These are phyloP conservation scores for Pseudomyrmex concolor DNA, from an alignment of 1,140 invertebrate species.

Conservation along the genomic window DNA sequence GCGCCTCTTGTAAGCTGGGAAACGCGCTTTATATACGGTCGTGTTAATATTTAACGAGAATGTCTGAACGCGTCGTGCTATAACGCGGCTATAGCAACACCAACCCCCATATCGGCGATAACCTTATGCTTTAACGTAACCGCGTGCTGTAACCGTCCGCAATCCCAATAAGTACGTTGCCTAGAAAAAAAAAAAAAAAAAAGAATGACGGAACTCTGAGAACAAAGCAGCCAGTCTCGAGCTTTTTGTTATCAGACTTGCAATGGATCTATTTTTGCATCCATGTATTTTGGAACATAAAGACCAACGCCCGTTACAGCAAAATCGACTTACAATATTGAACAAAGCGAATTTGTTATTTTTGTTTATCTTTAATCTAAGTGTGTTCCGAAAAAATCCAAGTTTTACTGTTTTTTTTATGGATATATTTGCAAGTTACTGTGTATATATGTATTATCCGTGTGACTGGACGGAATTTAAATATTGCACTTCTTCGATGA, in stretches of 20 bases:
- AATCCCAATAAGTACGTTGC: conserved; percentile 51
- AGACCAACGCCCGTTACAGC: background rate
- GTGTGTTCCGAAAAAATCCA: background rate
- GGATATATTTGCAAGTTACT: background rate
- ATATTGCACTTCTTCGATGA: conserved; percentile 36
- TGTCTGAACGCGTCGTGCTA: conserved; percentile 51
- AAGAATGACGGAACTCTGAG: background rate
- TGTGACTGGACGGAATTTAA: conserved; percentile 41
- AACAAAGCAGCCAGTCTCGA: conserved; percentile 9
- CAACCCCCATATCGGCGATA: conserved; percentile 49
- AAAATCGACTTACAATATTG: background rate
- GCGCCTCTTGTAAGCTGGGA: conserved; percentile 11
- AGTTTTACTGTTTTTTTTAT: background rate
- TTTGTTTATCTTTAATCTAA: background rate
- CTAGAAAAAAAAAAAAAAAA: conserved; percentile 1
- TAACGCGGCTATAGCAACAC: conserved; percentile 57
- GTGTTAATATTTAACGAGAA: conserved; percentile 53
- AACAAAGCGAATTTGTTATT: background rate
- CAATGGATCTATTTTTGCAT: background rate
- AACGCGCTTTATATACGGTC: conserved; percentile 44
- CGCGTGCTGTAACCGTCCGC: conserved; percentile 31
- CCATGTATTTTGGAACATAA: background rate
- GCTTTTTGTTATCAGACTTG: conserved; percentile 34
- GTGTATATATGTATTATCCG: background rate
- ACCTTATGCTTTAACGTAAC: conserved; percentile 52